Evolutionary conservation across 1,140 invertebrate species (phyloP).

Genomic region (Macrobrachium rosenbergii): DNA sequence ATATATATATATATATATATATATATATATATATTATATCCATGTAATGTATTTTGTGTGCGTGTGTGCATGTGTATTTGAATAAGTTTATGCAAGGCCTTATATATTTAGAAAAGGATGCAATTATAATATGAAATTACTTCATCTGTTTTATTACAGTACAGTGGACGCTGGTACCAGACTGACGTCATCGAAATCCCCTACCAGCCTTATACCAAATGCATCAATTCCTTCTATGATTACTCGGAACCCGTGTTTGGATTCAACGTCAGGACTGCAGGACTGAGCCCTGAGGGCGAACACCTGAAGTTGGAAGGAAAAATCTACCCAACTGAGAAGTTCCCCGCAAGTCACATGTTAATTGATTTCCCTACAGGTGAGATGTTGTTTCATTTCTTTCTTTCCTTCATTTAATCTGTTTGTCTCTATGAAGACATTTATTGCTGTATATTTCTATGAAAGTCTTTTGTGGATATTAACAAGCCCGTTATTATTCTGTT

Average conservation of each 20-base stretch:
- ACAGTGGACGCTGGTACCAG: slow-evolving; percentile 30
- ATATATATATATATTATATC: too few relatives aligned
- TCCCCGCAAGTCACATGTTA: slow-evolving; percentile 37
- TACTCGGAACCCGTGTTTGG: slow-evolving; percentile 15
- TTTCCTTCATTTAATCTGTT: not conserved
- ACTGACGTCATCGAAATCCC: slow-evolving; percentile 29
- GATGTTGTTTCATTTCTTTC: not conserved
- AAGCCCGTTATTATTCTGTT: not conserved
- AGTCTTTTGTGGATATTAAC: not conserved
- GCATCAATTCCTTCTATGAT: slow-evolving; percentile 33
- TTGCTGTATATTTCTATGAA: too few relatives aligned
- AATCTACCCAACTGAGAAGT: slow-evolving; percentile 35
- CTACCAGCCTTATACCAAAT: slow-evolving; percentile 7
- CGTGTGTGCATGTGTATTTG: too few relatives aligned
- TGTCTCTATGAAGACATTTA: too few relatives aligned
- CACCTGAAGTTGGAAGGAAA: slow-evolving; percentile 6
- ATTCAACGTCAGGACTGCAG: slow-evolving; percentile 33
- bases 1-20: too few relatives aligned
- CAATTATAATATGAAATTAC: too few relatives aligned
- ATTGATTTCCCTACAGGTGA: slow-evolving; percentile 31
- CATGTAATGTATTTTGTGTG: too few relatives aligned
- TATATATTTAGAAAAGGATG: too few relatives aligned
- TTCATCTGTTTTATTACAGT: not conserved
- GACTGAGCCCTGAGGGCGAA: not conserved
- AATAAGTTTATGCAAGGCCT: too few relatives aligned